Evolutionary conservation across 2,888 invertebrate genomes (phyloP).

Genomic region (Rutpela maculata): DNA sequence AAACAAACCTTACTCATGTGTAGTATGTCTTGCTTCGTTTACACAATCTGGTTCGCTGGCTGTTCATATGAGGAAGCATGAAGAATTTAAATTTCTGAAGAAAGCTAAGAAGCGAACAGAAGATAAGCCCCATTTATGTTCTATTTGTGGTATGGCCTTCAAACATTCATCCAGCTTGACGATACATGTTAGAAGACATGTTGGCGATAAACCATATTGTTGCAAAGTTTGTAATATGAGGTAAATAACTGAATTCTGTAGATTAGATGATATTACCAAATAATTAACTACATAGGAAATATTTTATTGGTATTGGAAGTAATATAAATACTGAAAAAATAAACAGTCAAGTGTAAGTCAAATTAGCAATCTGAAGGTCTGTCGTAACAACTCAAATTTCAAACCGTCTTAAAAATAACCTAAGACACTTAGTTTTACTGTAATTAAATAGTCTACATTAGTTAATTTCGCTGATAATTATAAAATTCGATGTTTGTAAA

Average conservation of each 20-base stretch:
- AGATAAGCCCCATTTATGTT: constrained; percentile 62
- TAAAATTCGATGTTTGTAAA: too few relatives aligned
- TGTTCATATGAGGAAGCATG: constrained; percentile 59
- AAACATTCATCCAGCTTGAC: constrained; percentile 64
- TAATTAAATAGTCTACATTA: too few relatives aligned
- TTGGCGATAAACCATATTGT: constrained; percentile 63
- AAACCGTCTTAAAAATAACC: too few relatives aligned
- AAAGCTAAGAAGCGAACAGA: constrained; percentile 43
- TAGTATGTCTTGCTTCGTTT: constrained; percentile 59
- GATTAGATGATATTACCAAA: too few relatives aligned
- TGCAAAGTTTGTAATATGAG: constrained; percentile 64
- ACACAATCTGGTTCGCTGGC: constrained; percentile 63
- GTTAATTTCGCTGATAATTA: too few relatives aligned
- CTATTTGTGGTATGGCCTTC: constrained; percentile 66
- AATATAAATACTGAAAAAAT: too few relatives aligned
- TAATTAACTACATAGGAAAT: too few relatives aligned
- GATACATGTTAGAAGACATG: constrained; percentile 64
- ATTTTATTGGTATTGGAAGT: too few relatives aligned
- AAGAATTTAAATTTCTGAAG: constrained; percentile 47
- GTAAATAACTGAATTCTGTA: constrained; percentile 47
- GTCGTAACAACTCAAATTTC: too few relatives aligned
- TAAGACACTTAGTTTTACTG: too few relatives aligned
- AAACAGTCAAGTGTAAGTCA: too few relatives aligned
- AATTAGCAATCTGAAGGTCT: too few relatives aligned
- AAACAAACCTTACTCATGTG: constrained; percentile 60